Conservation (phyloP, 2,113 vertebrate species). For the Neolamprologus sp. region DNA sequence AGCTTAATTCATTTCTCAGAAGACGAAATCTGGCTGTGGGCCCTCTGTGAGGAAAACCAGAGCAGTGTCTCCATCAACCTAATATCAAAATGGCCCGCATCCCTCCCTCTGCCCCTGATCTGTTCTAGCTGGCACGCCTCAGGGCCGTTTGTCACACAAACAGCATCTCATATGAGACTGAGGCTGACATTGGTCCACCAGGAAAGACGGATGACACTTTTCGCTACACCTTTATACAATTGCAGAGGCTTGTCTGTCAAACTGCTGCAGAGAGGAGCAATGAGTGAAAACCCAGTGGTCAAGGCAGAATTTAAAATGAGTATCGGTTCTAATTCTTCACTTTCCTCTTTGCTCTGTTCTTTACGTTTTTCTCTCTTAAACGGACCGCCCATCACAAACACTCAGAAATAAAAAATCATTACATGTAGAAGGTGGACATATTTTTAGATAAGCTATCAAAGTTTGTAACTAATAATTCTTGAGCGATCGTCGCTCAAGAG, state of each 20-base stretch:
- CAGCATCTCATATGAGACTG: constrained; percentile 11
- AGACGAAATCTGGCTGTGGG: constrained; percentile 31
- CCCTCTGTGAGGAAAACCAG: constrained; percentile 1
- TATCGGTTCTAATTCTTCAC: not conserved
- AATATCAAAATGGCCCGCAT: constrained; percentile 51
- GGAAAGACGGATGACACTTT: constrained; percentile 39
- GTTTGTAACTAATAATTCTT: not conserved
- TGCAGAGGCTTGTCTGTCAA: constrained; percentile 17
- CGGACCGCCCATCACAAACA: not conserved
- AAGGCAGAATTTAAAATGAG: not conserved
- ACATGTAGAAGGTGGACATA: not conserved
- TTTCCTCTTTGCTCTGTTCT: not conserved
- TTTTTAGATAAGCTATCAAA: not conserved
- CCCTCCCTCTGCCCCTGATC: constrained; percentile 9
- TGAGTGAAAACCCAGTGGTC: not conserved
- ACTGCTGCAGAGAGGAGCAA: not conserved
- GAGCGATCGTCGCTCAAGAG: no score
- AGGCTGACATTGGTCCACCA: constrained; percentile 23
- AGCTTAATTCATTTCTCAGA: constrained; percentile 44
- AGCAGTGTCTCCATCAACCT: constrained; percentile 47
- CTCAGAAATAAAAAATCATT: not conserved
- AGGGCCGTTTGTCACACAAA: constrained; percentile 39
- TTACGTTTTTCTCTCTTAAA: not conserved
- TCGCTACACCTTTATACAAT: constrained; percentile 1
- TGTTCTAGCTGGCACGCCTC: constrained; percentile 13